These are phyloP conservation scores for Acanthopagrus latus DNA, from an alignment of 2,797 vertebrate species.

Conservation along the genomic window DNA sequence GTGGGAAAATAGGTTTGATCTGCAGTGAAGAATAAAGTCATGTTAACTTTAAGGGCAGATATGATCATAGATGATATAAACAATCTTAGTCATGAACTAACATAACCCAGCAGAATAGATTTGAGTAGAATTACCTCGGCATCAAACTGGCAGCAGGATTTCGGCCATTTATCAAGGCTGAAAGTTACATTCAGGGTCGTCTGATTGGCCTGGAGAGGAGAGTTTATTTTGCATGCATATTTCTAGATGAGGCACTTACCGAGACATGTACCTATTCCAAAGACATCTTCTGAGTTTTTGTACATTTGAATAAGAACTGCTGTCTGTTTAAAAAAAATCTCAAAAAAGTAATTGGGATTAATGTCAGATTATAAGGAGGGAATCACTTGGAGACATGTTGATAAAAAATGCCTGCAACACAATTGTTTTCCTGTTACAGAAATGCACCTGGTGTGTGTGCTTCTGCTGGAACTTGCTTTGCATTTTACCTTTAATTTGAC, in stretches of 20 bases:
- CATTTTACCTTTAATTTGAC: too few relatives aligned
- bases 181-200: conserved; percentile 59
- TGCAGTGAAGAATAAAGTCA: conserved; percentile 65
- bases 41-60: not conserved
- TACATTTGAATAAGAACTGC: not conserved
- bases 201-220: conserved; percentile 52
- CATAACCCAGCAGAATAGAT: not conserved
- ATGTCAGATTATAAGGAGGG: not conserved
- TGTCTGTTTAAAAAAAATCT: not conserved
- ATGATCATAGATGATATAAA: not conserved
- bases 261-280: not conserved
- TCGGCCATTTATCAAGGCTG: conserved; percentile 66
- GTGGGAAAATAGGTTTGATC: conserved; percentile 89
- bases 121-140: conserved; percentile 65
- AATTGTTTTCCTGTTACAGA: too few relatives aligned
- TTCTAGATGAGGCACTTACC: not conserved
- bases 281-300: not conserved
- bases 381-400: not conserved
- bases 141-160: conserved; percentile 75
- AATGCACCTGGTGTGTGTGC: too few relatives aligned
- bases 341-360: not conserved
- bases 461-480: too few relatives aligned
- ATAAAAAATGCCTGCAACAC: too few relatives aligned
- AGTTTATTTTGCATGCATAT: not conserved
- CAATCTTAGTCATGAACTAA: not conserved